Evolutionary conservation across 2,888 invertebrate genomes (phyloP), one percentile per base, ranked within the genome.

Genomic region (Carabus problematicus): DNA sequence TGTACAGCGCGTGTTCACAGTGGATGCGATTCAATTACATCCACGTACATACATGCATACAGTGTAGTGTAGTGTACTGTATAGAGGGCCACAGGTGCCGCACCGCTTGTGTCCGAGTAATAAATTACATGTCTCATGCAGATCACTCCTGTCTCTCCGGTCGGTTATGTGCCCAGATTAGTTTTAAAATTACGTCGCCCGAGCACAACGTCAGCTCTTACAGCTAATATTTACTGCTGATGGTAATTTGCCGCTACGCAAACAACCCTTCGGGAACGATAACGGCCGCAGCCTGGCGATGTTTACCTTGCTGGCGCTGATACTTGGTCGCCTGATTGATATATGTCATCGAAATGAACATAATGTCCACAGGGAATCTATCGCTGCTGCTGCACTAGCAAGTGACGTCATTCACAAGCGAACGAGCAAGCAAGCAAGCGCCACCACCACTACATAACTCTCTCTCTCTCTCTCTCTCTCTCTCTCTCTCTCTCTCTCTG

Each of bases 271-370:
- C 59, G 59, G 59, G 42, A 42, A 42, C 14, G 59, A 59, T 59
- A 59, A 42, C 58, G 43, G 9, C 8, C 43, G 14, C 41, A 14
- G 59, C n/a, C 45, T 45, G 14, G 19, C 52, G 52, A 14, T 52
- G 63, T 63, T 63, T 47, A 52, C 63, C 14, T 49, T 63, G 8
- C 12, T 29, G n/a, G 1, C 16, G 16, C 18, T 40, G 63, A 14
- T 42, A 16, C 16, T 42, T 41, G 41, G 18, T 59, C 55, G 40
- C 18, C 55, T 64, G 64, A 64, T 64, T 64, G 64, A 64, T 64
- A 64, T 54, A 64, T 54, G 64, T 67, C 67, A 67, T 67, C 59
- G 49, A 67, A 67, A 67, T 67, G 67, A 67, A 67, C 67, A 67
- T 49, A 29, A 59, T 14, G 14, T 40, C 49, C 64, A 8, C 42